Evolutionary conservation across 1,140 invertebrate species (phyloP).

Genomic region (Phymastichus coffea): DNA sequence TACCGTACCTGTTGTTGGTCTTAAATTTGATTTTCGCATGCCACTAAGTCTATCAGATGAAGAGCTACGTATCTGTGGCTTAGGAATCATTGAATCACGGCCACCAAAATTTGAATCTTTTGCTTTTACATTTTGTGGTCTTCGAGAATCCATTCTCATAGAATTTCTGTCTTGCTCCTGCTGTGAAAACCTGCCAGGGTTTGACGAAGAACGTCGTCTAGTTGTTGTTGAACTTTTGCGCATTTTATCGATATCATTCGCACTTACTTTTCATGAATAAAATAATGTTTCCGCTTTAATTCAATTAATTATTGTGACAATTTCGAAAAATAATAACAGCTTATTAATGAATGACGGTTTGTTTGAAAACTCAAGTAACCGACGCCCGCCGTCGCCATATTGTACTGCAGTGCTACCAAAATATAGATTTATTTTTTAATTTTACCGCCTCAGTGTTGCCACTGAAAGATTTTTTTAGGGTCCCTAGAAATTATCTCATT

Average conservation of each 20-base stretch:
- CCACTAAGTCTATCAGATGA: slow-evolving; percentile 37
- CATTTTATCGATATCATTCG: slow-evolving; percentile 27
- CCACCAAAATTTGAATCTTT: slow-evolving; percentile 20
- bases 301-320: too few relatives aligned
- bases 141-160: slow-evolving; percentile 29
- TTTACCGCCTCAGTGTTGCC: too few relatives aligned
- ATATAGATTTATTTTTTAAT: too few relatives aligned
- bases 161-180: slow-evolving; percentile 37
- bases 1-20: slow-evolving; percentile 33
- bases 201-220: slow-evolving; percentile 38
- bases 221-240: slow-evolving; percentile 26
- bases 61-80: slow-evolving; percentile 35
- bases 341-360: too few relatives aligned
- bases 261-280: not conserved
- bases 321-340: too few relatives aligned
- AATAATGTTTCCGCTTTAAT: too few relatives aligned
- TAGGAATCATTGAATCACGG: slow-evolving; percentile 42
- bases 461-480: too few relatives aligned
- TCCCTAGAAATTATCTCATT: too few relatives aligned
- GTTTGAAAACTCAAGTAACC: not conserved
- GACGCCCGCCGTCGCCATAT: too few relatives aligned
- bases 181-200: slow-evolving; percentile 34
- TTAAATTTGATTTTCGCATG: slow-evolving; percentile 33
- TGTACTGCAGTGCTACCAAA: too few relatives aligned
- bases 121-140: slow-evolving; percentile 24